Base-by-base conservation (phyloP, 2,113 vertebrate species). In the Eublepharis macularius region DNA sequence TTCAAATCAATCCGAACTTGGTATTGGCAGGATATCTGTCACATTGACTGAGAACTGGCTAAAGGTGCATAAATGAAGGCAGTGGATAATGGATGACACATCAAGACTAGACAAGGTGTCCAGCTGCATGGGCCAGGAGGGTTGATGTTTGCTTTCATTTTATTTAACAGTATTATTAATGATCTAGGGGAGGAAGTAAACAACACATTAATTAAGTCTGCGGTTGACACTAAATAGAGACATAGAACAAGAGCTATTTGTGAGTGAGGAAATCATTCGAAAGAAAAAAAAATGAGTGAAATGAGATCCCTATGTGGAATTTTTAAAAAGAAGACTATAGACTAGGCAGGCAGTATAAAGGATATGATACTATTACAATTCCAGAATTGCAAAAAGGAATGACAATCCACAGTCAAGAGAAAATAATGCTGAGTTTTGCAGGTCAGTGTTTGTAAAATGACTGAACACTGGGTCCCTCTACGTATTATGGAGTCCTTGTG, bases 51-150 rank as follows among this genome's bases (percentile, higher is more conserved):
- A 93, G 76, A 90, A 88, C 76, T 88, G 83, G 26, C 66, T 90
- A 54, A 90, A 89, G 80, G 70, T 79, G 81, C n/a, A 76, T 82
- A 90, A 93, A 92, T 19, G 85, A 4, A 78, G 86, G 9, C 39
- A 14, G 86, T 83, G 47, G 92, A 93, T 90, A 93, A 92, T 90
- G 85, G 85, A 85, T 34, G 14, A 36, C 72, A 19, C 69, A 76
- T 87, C 92, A 88, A 73, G 21, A 32, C 85, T 54, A 90, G 90
- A 76, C 0, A 6, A 26, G 21, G 51, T n/a, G 70, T 91, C 85
- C 47, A 84, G 36, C 4, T 76, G 47, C 24, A 89, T 79, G 80
- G 21, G 36, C 82, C 73, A 76, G 76, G 51, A 73, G 32, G 41
- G 2, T 60, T 21, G 41, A 32, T 81, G 26, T 81, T 86, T 77